Base-by-base conservation (phyloP, 2,888 invertebrate species). In the Drosophila infuscata region DNA sequence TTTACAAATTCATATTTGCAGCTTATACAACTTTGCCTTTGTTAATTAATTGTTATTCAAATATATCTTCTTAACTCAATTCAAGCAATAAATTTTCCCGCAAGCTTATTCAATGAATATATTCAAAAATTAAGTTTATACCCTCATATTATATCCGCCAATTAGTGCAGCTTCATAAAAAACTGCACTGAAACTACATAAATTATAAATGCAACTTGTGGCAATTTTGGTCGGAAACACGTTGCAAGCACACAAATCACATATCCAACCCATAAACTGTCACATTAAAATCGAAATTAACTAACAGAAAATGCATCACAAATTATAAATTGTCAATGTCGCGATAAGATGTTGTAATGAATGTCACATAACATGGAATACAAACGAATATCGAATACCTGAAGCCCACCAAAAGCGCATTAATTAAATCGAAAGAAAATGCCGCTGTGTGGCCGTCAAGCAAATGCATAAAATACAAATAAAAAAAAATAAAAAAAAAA, bases 321-420 rank as follows among this genome's bases (percentile, higher is more conserved):
- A 82, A 71, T 77, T 88, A 83, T 86, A 89, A 72, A 85, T 89
- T 81, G 75, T 83, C 87, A 89, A 88, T 83, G 88, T 81, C 86
- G 66, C 64, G 58, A 64, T 58, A 56, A 78, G 71, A 83, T 71
- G 65, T 65, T 81, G 81, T 86, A 85, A 81, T 81, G 73, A 86
- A 81, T 81, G 77, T 70, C 83, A 68, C 71, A 60, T 60, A 61
- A 70, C 72, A 77, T 41, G 66, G 70, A 61, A 77, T 71, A 72
- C 70, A 66, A 81, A 63, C 74, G 60, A 66, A 60, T 59, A 62
- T 64, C 79, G 66, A 65, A 81, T 73, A 69, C 33, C 81, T 71
- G 63, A 48, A 48, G 84, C 67, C 83, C 75, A 79, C 68, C 82
- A 70, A 69, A 76, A 57, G 54, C 51, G 86, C 88, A 82, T 85